Base-by-base conservation (phyloP, 2,888 invertebrate species). In the Abscondita cerata region DNA sequence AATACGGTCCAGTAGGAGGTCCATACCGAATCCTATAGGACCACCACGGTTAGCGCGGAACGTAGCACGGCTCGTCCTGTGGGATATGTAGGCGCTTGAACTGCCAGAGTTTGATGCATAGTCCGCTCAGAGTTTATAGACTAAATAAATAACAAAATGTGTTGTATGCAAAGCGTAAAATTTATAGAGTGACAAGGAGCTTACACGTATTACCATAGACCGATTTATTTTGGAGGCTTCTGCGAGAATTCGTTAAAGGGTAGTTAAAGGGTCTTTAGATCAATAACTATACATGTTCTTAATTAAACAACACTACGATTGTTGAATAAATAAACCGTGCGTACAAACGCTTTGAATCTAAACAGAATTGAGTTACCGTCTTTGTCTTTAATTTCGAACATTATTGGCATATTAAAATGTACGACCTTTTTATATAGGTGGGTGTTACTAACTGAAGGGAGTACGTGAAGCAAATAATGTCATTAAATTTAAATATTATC, bases 71-170 rank as follows among this genome's bases (percentile, higher is more conserved):
- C 65, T 63, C 66, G 67, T 70, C 69, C 69, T 67, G 61, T 56
- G 69, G 69, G 69, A 70, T 53, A 62, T 63, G 61, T 67, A 67
- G 66, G 62, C 67, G 68, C 64, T 62, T 65, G 64, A 65, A 63
- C 66, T 66, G 67, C 60, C 66, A 67, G 66, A 64, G 67, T 62
- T 68, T 70, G 69, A 70, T 70, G 66, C 62, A 70, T 70, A 63
- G 65, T 58, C 63, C 54, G 58, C 62, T 64, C 62, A 56, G 59
- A 55, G 59, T 64, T 64, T 62, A 62, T 62, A 40, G 54, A 59
- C 33, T 59, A 59, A 59, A 54, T 59, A 59, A 59, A 59, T 59
- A 59, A 59, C 59, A 40, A n/a, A n/a, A 18, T 34, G 46, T 50
- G 54, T 54, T 59, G 48, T 54, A 54, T 59, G 54, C 54, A 59